Percentiles rank a stretch among this genome's conserved stretches.
Evolutionary conservation across 2,888 invertebrate genomes (phyloP).

Genomic region (Lathronympha strigana): DNA sequence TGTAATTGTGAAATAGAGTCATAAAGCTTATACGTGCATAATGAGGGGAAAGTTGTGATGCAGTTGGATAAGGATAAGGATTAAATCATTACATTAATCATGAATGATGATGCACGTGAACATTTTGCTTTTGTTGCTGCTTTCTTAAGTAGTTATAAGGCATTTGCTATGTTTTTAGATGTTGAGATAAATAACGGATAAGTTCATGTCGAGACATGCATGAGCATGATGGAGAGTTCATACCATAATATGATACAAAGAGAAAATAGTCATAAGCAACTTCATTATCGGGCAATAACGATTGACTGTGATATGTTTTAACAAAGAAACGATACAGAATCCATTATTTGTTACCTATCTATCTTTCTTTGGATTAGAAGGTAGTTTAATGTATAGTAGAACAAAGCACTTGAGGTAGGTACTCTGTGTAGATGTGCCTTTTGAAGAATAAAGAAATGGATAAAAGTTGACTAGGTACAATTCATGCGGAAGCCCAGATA

Average conservation of each 20-base stretch:
- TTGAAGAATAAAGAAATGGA: background rate
- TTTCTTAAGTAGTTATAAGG: background rate
- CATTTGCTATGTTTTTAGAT: background rate
- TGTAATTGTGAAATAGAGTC: conserved; percentile 31
- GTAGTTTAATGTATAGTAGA: background rate
- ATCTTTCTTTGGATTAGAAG: too few relatives aligned
- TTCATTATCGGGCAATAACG: too few relatives aligned
- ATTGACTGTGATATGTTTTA: too few relatives aligned
- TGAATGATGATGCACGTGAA: background rate
- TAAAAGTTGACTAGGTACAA: too few relatives aligned
- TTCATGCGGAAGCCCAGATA: too few relatives aligned
- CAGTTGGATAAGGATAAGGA: conserved; percentile 33
- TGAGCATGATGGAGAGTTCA: too few relatives aligned
- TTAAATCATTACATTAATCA: background rate
- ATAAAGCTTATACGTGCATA: conserved; percentile 3
- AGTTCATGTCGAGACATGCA: too few relatives aligned
- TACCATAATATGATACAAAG: too few relatives aligned
- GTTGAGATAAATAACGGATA: too few relatives aligned
- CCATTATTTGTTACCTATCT: too few relatives aligned
- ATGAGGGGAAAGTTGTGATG: conserved; percentile 35
- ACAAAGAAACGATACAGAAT: too few relatives aligned
- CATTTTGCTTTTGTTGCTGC: background rate
- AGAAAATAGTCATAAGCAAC: too few relatives aligned
- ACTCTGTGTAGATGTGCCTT: background rate
- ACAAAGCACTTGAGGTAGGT: background rate